Conservation (phyloP, 2,797 vertebrate genomes). For the Crocidura indochinensis region DNA sequence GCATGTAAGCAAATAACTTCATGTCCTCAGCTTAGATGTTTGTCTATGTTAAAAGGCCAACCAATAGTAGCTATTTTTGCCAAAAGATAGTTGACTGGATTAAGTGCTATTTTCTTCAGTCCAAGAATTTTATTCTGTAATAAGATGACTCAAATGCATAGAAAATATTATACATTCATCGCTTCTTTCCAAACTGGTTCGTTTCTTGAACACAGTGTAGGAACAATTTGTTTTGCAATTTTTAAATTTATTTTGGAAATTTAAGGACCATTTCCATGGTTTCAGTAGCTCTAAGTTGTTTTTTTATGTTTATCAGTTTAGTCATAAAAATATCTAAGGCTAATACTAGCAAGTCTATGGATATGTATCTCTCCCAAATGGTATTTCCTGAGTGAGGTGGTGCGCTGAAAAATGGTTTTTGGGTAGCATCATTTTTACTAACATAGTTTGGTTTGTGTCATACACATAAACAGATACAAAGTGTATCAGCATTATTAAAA, state of each 20-base stretch:
- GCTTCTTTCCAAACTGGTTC: slow-evolving; percentile 3
- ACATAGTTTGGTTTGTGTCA: neutral
- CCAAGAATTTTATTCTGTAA: neutral
- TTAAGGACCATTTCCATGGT: slow-evolving; percentile 39
- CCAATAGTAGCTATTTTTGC: slow-evolving; percentile 38
- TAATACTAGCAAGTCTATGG: neutral
- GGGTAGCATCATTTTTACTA: slow-evolving; percentile 17
- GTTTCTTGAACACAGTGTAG: slow-evolving; percentile 17
- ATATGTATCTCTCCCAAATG: neutral
- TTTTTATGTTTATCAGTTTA: slow-evolving; percentile 25
- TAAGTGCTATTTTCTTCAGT: slow-evolving; percentile 32
- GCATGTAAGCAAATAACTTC: slow-evolving; percentile 54
- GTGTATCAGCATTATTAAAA: slow-evolving; percentile 33
- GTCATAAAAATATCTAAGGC: neutral
- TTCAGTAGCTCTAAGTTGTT: slow-evolving; percentile 13
- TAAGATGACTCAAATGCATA: slow-evolving; percentile 45
- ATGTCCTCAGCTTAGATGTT: neutral
- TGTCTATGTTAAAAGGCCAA: slow-evolving; percentile 29
- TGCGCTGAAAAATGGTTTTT: neutral
- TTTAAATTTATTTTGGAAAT: neutral
- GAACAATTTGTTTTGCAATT: neutral
- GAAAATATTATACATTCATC: slow-evolving; percentile 15
- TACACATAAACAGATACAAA: neutral
- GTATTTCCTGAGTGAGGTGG: neutral
- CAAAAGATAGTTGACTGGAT: slow-evolving; percentile 34